Evolutionary conservation across 2,113 vertebrate species (phyloP).

Genomic region (Corythornis vintsioides): DNA sequence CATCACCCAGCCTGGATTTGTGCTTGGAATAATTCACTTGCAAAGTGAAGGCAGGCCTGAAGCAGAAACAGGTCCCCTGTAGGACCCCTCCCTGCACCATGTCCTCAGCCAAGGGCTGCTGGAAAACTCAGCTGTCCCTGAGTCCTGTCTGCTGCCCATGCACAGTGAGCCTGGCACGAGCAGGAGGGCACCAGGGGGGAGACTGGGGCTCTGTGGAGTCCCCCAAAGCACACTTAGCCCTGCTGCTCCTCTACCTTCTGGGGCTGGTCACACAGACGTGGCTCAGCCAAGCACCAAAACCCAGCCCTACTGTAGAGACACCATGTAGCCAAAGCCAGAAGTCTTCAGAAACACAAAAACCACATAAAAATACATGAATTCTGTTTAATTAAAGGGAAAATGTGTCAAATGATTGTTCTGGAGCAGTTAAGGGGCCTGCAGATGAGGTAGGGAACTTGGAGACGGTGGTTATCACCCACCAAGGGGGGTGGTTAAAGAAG

Average conservation of each 20-base stretch:
- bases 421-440: neutral
- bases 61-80: neutral
- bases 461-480: neutral
- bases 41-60: neutral
- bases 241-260: neutral
- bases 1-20: too few species aligned
- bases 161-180: neutral
- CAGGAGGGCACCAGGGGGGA: neutral
- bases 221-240: neutral
- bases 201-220: neutral
- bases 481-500: neutral
- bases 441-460: neutral
- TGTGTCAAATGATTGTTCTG: neutral
- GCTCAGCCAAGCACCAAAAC: neutral
- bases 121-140: rapidly evolving
- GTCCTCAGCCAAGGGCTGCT: rapidly evolving
- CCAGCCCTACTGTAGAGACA: neutral
- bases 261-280: rapidly evolving
- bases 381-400: neutral
- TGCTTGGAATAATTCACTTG: too few species aligned
- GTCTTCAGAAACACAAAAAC: neutral
- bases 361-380: neutral
- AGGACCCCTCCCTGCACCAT: neutral
- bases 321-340: neutral
- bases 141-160: neutral